Evolutionary conservation across 2,113 vertebrate genomes (phyloP).

Genomic region (Neodontobutis hainanensis): DNA sequence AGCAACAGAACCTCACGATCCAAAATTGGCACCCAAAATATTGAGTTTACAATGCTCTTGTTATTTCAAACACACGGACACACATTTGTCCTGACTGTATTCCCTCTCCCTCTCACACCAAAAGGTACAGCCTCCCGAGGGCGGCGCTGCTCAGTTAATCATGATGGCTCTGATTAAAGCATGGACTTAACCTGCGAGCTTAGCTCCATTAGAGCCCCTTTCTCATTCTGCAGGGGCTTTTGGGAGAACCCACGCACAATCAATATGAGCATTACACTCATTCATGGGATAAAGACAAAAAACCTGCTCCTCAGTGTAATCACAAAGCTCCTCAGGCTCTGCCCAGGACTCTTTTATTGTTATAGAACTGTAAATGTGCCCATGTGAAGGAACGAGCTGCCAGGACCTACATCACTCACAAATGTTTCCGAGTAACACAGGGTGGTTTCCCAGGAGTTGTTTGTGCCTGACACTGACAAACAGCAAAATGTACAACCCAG

Average conservation of each 20-base stretch:
- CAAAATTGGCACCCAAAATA: not conserved
- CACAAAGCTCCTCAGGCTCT: slow-evolving; percentile 6
- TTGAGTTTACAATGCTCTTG: not conserved
- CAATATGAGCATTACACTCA: slow-evolving; percentile 39
- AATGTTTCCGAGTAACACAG: slow-evolving; percentile 17
- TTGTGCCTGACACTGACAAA: not conserved
- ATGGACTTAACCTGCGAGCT: slow-evolving; percentile 37
- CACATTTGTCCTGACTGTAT: not conserved
- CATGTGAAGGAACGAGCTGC: not conserved
- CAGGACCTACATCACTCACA: not conserved
- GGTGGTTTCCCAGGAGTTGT: slow-evolving; percentile 10
- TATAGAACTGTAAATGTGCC: slow-evolving; percentile 4
- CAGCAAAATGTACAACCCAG: not conserved
- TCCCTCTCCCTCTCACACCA: slow-evolving; percentile 1
- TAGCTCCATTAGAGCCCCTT: slow-evolving; percentile 19
- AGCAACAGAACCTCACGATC: slow-evolving; percentile 12
- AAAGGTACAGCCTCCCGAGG: slow-evolving; percentile 8
- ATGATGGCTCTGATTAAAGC: slow-evolving; percentile 48
- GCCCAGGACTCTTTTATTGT: slow-evolving; percentile 15
- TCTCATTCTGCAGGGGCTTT: slow-evolving; percentile 4
- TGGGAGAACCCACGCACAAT: slow-evolving; percentile 29
- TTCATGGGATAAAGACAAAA: slow-evolving; percentile 38
- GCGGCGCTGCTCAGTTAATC: slow-evolving; percentile 32
- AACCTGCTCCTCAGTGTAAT: slow-evolving; percentile 29
- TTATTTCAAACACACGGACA: not conserved